A percentile compares a stretch with the other conserved stretches of the same genome.
Evolutionary conservation across 2,888 invertebrate species (phyloP).

Genomic region (Mylabris sibirica): DNA sequence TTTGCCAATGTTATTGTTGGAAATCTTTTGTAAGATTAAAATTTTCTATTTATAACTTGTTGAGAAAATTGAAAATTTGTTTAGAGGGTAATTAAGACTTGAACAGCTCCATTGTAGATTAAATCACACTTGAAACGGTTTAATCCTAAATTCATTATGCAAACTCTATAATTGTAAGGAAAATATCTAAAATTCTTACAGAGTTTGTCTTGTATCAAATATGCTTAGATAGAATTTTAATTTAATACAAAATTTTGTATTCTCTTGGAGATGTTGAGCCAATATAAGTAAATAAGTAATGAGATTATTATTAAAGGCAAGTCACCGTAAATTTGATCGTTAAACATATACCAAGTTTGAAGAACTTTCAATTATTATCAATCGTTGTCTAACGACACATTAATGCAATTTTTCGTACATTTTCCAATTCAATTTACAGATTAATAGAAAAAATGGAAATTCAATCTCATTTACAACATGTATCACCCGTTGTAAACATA

Average conservation of each 20-base stretch:
- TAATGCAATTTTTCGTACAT: background rate
- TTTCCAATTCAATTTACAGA: background rate
- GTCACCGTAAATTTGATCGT: background rate
- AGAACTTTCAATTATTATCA: background rate
- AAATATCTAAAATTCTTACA: background rate
- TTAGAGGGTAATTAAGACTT: background rate
- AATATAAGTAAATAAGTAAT: background rate
- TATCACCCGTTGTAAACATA: background rate
- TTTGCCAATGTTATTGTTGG: background rate
- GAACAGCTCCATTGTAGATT: background rate
- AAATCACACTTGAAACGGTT: background rate
- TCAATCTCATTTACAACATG: background rate
- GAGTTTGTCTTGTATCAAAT: background rate
- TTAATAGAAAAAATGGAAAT: background rate
- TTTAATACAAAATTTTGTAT: background rate
- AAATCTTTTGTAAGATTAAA: constrained; percentile 7
- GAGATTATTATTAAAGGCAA: background rate
- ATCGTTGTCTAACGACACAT: background rate
- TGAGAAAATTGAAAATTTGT: constrained; percentile 18
- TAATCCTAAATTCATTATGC: background rate
- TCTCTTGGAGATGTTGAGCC: background rate
- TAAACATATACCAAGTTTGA: background rate
- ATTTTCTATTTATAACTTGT: constrained; percentile 15
- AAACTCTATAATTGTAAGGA: background rate
- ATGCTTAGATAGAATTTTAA: background rate